These are phyloP conservation scores for Fukomys damarensis DNA, from an alignment of 2,113 vertebrate species.

Conservation along the genomic window DNA sequence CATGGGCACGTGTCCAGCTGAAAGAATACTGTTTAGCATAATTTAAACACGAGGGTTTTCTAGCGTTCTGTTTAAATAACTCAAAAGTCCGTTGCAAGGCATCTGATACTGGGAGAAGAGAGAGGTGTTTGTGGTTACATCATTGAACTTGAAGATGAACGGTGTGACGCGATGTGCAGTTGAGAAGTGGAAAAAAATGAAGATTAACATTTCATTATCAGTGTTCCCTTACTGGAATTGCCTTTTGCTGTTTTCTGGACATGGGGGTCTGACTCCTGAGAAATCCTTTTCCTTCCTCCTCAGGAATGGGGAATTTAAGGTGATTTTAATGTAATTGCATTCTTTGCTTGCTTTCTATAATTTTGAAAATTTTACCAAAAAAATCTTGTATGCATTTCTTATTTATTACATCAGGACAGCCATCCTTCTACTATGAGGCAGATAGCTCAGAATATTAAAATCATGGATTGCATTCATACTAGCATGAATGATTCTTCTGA, in stretches of 20 bases:
- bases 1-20: not conserved
- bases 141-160: conserved; percentile 18
- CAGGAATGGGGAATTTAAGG: conserved; percentile 68
- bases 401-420: conserved; percentile 82
- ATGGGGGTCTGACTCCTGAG: not conserved
- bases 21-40: conserved; percentile 34
- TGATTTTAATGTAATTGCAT: conserved; percentile 82
- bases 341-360: conserved; percentile 71
- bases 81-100: not conserved
- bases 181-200: not conserved
- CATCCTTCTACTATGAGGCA: conserved; percentile 74
- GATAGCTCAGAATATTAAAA: conserved; percentile 82
- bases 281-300: conserved; percentile 1
- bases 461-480: conserved; percentile 78
- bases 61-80: conserved; percentile 49
- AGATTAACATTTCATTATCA: not conserved
- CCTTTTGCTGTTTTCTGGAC: not conserved
- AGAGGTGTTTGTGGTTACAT: conserved; percentile 30
- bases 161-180: not conserved
- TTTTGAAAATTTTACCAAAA: conserved; percentile 79
- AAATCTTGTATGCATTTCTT: conserved; percentile 21
- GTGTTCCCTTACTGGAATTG: not conserved
- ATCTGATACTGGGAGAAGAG: conserved; percentile 42
- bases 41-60: conserved; percentile 40
- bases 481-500: conserved; percentile 79